Base-by-base conservation (phyloP, 2,888 invertebrate genomes). In the Eutolmus rufibarbis region DNA sequence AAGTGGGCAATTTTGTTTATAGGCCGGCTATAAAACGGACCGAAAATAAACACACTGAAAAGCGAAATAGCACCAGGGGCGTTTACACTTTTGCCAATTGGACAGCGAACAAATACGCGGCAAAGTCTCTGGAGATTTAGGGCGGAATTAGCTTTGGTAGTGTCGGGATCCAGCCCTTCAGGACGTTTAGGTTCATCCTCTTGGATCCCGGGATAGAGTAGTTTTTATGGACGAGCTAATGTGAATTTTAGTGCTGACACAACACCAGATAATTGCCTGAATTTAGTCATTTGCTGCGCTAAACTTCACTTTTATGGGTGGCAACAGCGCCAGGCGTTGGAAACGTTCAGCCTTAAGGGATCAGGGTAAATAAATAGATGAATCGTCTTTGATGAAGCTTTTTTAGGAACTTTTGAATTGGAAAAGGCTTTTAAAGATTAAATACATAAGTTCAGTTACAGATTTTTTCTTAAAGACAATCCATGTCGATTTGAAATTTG, bases 231-330 rank as follows among this genome's bases (percentile, higher is more conserved):
- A 23, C 28, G 12, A 79, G 46, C 14, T 79, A 79, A 79, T 46
- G 79, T 56, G 79, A 79, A 79, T 79, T 79, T 79, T 23, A 79
- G 79, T 79, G 79, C 79, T 79, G 79, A 79, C 79, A 79, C 46
- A 28, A 79, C 79, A 79, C 79, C 79, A 79, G 46, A 51, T 79
- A 79, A 51, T 51, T 79, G 51, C 51, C 79, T 23, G 79, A 79
- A 79, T 79, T 79, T 51, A 28, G 51, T 79, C 79, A 79, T 79
- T 79, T 79, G 51, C 51, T 79, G 16, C 23, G 46, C 56, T 79
- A 79, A 79, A 4, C 46, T 37, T 5, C 2, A 19, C 14, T 79
- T 79, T 79, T 79, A 79, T 79, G 37, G 51, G 23, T 57, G 57
- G 23, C 57, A 57, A 7, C n/a, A 57, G 57, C 9, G 8, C 9